Percentiles rank a stretch among this genome's conserved stretches.
Evolutionary conservation across 2,888 invertebrate species (phyloP).

Genomic region (Electrophaes corylata): DNA sequence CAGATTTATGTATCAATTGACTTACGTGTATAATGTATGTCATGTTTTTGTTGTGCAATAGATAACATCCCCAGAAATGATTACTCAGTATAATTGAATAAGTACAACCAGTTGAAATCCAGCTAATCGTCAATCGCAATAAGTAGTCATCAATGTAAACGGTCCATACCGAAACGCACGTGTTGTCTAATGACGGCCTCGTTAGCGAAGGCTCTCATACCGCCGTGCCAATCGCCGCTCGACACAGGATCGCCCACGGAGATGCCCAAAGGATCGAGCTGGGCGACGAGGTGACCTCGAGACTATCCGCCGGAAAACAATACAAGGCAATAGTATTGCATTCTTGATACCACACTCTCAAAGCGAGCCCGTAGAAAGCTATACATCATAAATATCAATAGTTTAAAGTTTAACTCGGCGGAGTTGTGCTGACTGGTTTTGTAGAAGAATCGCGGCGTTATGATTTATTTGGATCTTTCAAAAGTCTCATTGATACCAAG

Average conservation of each 20-base stretch:
- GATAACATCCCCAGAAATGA: background rate
- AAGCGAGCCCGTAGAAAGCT: constrained; percentile 14
- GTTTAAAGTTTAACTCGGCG: background rate
- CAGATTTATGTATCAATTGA: background rate
- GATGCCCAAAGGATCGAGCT: constrained; percentile 96
- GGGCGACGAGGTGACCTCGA: constrained; percentile 96
- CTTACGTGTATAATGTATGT: background rate
- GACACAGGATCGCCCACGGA: constrained; percentile 87
- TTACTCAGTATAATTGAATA: background rate
- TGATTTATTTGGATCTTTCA: background rate
- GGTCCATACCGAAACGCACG: constrained; percentile 82
- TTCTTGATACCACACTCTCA: constrained; percentile 15
- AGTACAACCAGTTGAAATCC: constrained; percentile 54
- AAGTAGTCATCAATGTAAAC: constrained; percentile 40
- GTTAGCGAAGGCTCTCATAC: constrained; percentile 79
- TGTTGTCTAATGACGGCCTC: constrained; percentile 82
- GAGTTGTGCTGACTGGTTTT: constrained; percentile 5
- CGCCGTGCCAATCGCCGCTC: constrained; percentile 79
- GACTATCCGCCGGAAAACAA: constrained; percentile 84
- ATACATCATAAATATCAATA: constrained; percentile 1
- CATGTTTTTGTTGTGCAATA: background rate
- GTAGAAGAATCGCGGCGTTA: background rate
- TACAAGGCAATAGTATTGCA: constrained; percentile 33
- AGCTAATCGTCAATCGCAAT: constrained; percentile 60
- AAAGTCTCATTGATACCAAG: constrained; percentile 28